These are phyloP conservation scores for Typhlichthys subterraneus DNA, from an alignment of 2,797 vertebrate species.

Conservation along the genomic window DNA sequence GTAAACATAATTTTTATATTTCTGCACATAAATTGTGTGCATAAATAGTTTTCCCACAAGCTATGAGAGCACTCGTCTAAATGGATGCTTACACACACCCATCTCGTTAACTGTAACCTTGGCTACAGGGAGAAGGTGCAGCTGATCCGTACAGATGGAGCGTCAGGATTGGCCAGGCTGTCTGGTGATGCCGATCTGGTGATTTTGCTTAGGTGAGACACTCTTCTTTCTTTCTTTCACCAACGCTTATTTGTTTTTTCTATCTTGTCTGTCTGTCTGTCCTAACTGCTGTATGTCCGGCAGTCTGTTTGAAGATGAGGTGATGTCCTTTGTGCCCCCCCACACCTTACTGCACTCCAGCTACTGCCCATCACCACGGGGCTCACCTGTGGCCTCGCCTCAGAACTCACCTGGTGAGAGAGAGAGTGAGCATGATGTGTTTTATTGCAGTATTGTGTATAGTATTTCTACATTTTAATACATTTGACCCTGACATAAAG, in stretches of 20 bases:
- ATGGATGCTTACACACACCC: neutral
- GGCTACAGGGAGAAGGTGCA: slow-evolving; percentile 91
- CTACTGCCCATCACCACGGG: slow-evolving; percentile 84
- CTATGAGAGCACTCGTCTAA: neutral
- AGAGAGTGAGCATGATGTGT: neutral
- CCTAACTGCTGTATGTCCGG: neutral
- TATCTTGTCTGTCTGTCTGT: neutral
- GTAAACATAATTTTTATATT: no score
- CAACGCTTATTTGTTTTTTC: neutral
- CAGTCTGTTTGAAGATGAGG: slow-evolving; percentile 97
- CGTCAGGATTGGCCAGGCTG: slow-evolving; percentile 63
- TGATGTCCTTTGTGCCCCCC: slow-evolving; percentile 95
- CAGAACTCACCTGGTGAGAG: slow-evolving; percentile 93
- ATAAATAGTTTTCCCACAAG: neutral
- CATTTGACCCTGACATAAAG: no score
- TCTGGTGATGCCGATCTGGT: slow-evolving; percentile 62
- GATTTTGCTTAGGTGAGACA: slow-evolving; percentile 57
- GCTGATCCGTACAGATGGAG: slow-evolving; percentile 83
- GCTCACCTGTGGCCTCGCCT: slow-evolving; percentile 84
- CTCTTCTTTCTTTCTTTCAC: neutral
- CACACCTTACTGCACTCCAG: slow-evolving; percentile 94
- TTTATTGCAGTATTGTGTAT: neutral
- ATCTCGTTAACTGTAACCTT: slow-evolving; percentile 1
- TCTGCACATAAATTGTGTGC: neutral
- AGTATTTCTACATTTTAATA: no score